These are phyloP conservation scores for Gambusia holbrooki DNA, from an alignment of 2,113 vertebrate species.

Conservation along the genomic window DNA sequence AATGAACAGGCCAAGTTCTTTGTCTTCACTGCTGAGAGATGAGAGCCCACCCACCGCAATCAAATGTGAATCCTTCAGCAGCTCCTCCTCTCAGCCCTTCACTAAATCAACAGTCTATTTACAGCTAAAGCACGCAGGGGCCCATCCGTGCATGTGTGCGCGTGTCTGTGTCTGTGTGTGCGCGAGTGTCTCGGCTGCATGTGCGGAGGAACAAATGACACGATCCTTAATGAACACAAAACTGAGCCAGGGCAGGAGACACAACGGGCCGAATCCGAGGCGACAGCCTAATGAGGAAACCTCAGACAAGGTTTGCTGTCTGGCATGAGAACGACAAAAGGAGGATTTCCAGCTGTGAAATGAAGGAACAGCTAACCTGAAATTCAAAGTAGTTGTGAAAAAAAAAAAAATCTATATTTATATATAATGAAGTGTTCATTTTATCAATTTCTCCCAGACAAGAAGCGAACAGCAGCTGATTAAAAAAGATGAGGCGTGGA, in stretches of 20 bases:
- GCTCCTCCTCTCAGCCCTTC: constrained; percentile 62
- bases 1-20: constrained; percentile 62
- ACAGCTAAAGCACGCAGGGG: constrained; percentile 35
- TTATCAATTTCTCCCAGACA: constrained; percentile 52
- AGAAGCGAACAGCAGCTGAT: constrained; percentile 28
- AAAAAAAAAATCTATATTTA: background rate
- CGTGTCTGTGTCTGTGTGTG: background rate
- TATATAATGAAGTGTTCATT: background rate
- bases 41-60: constrained; percentile 74
- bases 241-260: constrained; percentile 42
- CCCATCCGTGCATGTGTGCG: background rate
- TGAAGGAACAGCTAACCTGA: constrained; percentile 10
- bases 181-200: background rate
- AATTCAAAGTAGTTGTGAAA: background rate
- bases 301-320: constrained; percentile 15
- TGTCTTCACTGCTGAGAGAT: constrained; percentile 71
- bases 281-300: constrained; percentile 52
- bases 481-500: constrained; percentile 49
- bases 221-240: constrained; percentile 57
- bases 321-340: constrained; percentile 17
- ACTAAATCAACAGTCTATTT: constrained; percentile 73
- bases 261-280: constrained; percentile 49
- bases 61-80: constrained; percentile 67
- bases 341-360: constrained; percentile 14
- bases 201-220: constrained; percentile 24